Base-by-base conservation (phyloP, 2,888 invertebrate species). In the Epistrophella euchroma region DNA sequence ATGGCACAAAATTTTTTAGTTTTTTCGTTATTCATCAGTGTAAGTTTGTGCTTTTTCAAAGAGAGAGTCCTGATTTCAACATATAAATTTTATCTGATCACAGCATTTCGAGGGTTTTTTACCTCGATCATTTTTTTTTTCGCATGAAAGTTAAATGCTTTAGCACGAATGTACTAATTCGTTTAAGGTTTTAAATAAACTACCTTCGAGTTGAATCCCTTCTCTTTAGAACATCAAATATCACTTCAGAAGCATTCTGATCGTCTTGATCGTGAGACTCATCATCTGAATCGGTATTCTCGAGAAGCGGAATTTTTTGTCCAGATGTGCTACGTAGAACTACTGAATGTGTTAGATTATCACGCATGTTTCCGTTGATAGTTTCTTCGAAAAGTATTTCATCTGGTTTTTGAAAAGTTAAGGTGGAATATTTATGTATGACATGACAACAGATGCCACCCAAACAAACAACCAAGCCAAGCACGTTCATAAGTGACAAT, bases 391-490 rank as follows among this genome's bases (percentile, higher is more conserved):
- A 80, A 64, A 88, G 78, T 28, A 89, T 88, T 43, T 90, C 89
- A 55, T 90, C 90, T 1, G 87, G 52, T 85, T 90, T 90, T 7
- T 89, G 74, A 6, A 79, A 40, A 11, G 43, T 88, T 78, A 91
- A 88, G 19, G 88, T 90, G 19, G 90, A 89, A 88, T 92, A 93
- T 92, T 97, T 97, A 91, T 97, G 96, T 73, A 96, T 92, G 40
- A 98, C 95, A 92, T 99, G 99, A 66, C 96, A 94, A 13, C 94
- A 94, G 88, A 99, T 98, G 71, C 99, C 99, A 60, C 96, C 93
- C 86, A 99, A 93, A 91, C 99, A 99, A 73, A 98, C 93, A 10
- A 96, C 92, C 82, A 99, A 93, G 0, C 99, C 99, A 7, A 96
- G 92, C 32, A 96, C 94, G 93, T 99, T 99, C 72, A 98, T 93